A percentile compares a stretch with the other conserved stretches of the same genome.
Evolutionary conservation across 2,888 invertebrate species (phyloP).

Genomic region (Seira ritae): DNA sequence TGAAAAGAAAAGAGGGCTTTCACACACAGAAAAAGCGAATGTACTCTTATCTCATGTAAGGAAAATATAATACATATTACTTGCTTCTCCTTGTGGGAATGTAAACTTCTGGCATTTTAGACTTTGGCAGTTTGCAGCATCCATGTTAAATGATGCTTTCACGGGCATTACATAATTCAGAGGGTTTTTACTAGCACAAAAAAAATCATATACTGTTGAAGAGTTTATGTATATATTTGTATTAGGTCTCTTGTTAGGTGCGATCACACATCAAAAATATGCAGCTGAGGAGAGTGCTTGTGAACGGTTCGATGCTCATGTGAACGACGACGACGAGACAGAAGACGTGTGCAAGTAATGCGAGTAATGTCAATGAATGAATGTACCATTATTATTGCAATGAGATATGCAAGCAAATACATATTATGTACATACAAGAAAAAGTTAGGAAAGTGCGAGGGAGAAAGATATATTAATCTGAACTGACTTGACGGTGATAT

Average conservation of each 20-base stretch:
- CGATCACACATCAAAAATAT: neutral
- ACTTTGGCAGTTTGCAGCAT: neutral
- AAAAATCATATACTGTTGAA: too few relatives aligned
- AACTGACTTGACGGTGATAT: neutral
- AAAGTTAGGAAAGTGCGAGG: neutral
- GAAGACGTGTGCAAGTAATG: neutral
- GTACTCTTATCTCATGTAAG: neutral
- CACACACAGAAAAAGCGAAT: neutral
- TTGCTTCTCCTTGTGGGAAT: too few relatives aligned
- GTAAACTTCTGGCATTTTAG: too few relatives aligned
- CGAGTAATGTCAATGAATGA: neutral
- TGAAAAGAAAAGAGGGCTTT: neutral
- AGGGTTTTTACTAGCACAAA: neutral
- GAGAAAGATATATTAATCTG: too few relatives aligned
- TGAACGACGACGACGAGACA: neutral
- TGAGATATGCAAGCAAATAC: too few relatives aligned
- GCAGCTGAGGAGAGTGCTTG: neutral
- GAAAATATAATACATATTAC: too few relatives aligned
- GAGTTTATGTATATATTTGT: neutral
- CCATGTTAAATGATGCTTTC: neutral
- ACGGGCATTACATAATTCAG: neutral
- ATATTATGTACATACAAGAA: too few relatives aligned
- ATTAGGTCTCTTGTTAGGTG: neutral
- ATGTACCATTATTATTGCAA: neutral
- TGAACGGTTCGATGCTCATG: neutral